Evolutionary conservation across 2,888 invertebrate species (phyloP).

Genomic region (Byasa hedistus): DNA sequence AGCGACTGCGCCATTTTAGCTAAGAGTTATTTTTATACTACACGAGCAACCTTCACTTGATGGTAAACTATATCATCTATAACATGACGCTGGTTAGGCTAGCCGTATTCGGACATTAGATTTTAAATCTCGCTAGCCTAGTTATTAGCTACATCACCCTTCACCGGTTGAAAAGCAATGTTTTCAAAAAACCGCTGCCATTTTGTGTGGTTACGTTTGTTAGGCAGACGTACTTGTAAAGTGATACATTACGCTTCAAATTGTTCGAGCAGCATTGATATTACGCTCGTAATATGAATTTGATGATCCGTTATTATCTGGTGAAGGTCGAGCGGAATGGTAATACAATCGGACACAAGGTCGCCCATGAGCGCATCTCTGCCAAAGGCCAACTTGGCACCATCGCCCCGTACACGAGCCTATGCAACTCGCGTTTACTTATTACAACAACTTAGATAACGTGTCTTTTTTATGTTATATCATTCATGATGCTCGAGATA

Average conservation of each 20-base stretch:
- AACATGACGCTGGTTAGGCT: no score
- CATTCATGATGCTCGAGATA: no score
- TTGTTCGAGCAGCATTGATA: slow-evolving; percentile 14
- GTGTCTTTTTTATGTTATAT: no score
- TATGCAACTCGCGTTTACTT: slow-evolving; percentile 4
- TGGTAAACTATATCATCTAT: no score
- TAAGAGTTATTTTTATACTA: no score
- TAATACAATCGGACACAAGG: slow-evolving; percentile 38
- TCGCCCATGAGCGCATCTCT: slow-evolving; percentile 24
- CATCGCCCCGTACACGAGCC: slow-evolving; percentile 31
- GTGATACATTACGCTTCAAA: not conserved
- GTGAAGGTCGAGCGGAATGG: slow-evolving; percentile 44
- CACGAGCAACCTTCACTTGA: no score
- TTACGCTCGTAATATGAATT: slow-evolving; percentile 56
- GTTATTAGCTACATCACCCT: no score
- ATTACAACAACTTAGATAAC: not conserved
- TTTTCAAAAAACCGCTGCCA: no score
- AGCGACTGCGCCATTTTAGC: not conserved
- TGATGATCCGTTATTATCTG: slow-evolving; percentile 61
- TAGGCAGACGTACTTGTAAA: not conserved
- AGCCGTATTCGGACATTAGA: no score
- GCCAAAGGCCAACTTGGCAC: slow-evolving; percentile 35
- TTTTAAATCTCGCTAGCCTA: no score
- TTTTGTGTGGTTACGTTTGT: no score
- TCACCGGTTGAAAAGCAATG: no score